Base-by-base conservation (phyloP, 2,797 vertebrate genomes). In the Mionectes olivaceus region DNA sequence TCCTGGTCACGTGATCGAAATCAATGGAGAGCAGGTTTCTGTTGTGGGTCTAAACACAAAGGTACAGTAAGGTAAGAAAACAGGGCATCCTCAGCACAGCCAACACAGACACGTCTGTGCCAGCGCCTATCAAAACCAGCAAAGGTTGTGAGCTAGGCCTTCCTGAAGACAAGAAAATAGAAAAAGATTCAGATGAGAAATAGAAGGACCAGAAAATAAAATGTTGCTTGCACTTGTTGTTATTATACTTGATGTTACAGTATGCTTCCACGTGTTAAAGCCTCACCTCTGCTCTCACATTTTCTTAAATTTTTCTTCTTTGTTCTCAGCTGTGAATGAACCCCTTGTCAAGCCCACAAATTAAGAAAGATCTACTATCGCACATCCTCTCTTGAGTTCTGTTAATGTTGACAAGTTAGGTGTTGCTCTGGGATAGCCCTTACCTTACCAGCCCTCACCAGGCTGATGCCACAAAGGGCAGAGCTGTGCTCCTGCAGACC, bases 11-110 rank as follows among this genome's bases (percentile, higher is more conserved):
- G 57, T 99, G 99, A 97, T 99, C 99, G 4, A 99, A 99, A 97
- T 99, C 99, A 88, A 99, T 99, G 74, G 99, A 99, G 37, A 99
- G 98, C 89, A 99, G 98, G 93, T 99, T 99, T 98, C 99, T 98
- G 97, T 99, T 99, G 96, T 99, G 99, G 65, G 99, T 99, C 99
- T 99, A 97, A 91, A 89, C 47, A 94, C 35, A 63, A 79, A 97
- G 59, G 96, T 9, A 88, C 33, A 82, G 35, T 2, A 33, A 18
- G 30, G 59, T 82, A 57, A 96, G 90, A 55, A 63, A 71, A 71
- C 21, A 39, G 18, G 0, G 8, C 32, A 35, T 28, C 28, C 43
- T 35, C 47, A 67, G 33, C 5, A 32, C n/a, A 32, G 7, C 49
- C 50, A 49, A 44, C 7, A 16, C 41, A 60, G 79, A 37, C 4